These are phyloP conservation scores for Tarsius wallacei DNA, from an alignment of 2,797 vertebrate species.

Conservation along the genomic window DNA sequence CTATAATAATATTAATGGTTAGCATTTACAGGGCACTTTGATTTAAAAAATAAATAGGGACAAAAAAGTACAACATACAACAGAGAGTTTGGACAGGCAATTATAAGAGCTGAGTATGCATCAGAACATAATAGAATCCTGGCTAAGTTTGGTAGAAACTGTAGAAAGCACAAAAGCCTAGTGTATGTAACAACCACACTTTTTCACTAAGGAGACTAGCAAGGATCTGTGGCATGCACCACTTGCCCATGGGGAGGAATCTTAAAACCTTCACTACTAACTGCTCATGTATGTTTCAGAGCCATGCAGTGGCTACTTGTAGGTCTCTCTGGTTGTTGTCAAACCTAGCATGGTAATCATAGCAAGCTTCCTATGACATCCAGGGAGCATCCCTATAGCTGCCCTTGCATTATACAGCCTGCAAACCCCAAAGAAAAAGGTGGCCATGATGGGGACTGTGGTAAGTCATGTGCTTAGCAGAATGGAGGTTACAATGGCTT, in stretches of 20 bases:
- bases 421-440: not conserved
- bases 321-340: not conserved
- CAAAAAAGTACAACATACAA: not conserved
- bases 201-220: not conserved
- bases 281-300: not conserved
- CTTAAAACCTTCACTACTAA: not conserved
- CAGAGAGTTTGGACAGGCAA: not conserved
- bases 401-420: not conserved
- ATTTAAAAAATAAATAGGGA: not conserved
- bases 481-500: not conserved
- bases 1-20: not conserved
- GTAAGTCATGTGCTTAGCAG: not conserved
- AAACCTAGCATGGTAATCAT: not conserved
- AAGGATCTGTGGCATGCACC: fast-evolving
- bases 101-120: not conserved
- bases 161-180: not conserved
- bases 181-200: not conserved
- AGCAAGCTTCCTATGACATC: not conserved
- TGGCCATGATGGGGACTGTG: not conserved
- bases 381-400: not conserved
- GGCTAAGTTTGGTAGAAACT: not conserved
- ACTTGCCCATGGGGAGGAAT: not conserved
- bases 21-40: not conserved
- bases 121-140: not conserved
- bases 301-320: fast-evolving